A percentile compares a stretch with the other conserved stretches of the same genome.
Evolutionary conservation across 2,888 invertebrate genomes (phyloP).

Genomic region (Agrypnus murinus): DNA sequence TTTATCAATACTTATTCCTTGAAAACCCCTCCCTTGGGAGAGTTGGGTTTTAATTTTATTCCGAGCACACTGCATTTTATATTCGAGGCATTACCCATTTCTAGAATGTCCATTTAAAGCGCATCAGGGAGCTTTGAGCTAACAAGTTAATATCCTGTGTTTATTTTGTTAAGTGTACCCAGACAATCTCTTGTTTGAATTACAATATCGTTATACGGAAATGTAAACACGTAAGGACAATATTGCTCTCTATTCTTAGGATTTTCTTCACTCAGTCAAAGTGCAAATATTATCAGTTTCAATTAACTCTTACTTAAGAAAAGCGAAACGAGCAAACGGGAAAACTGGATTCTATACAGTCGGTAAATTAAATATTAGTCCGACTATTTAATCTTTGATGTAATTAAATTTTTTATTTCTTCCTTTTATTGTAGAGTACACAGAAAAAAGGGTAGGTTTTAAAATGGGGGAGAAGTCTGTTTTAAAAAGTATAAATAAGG

Average conservation of each 20-base stretch:
- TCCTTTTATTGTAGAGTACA: no score
- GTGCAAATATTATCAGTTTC: slow-evolving; percentile 35
- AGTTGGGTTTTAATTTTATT: slow-evolving; percentile 7
- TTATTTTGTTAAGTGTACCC: slow-evolving; percentile 45
- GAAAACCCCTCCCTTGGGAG: no score
- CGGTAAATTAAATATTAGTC: slow-evolving; percentile 12
- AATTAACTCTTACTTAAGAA: slow-evolving; percentile 19
- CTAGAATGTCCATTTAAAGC: slow-evolving; percentile 27
- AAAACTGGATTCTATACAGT: not conserved
- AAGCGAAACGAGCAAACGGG: slow-evolving; percentile 22
- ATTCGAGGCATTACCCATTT: slow-evolving; percentile 2
- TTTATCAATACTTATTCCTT: no score
- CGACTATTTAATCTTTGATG: slow-evolving; percentile 3
- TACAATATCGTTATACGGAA: slow-evolving; percentile 39
- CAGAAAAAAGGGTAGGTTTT: no score
- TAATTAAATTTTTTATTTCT: slow-evolving; percentile 1
- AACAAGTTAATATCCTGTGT: slow-evolving; percentile 44
- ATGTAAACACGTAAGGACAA: slow-evolving; percentile 41
- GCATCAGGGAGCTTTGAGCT: slow-evolving; percentile 19
- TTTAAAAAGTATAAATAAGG: not conserved
- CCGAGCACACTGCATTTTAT: slow-evolving; percentile 2
- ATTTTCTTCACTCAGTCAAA: slow-evolving; percentile 28
- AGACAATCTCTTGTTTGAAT: slow-evolving; percentile 44
- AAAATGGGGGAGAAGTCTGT: no score
- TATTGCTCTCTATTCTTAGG: slow-evolving; percentile 32